These are phyloP conservation scores for Heliconius ismenius DNA, from an alignment of 2,888 invertebrate genomes.

Conservation along the genomic window DNA sequence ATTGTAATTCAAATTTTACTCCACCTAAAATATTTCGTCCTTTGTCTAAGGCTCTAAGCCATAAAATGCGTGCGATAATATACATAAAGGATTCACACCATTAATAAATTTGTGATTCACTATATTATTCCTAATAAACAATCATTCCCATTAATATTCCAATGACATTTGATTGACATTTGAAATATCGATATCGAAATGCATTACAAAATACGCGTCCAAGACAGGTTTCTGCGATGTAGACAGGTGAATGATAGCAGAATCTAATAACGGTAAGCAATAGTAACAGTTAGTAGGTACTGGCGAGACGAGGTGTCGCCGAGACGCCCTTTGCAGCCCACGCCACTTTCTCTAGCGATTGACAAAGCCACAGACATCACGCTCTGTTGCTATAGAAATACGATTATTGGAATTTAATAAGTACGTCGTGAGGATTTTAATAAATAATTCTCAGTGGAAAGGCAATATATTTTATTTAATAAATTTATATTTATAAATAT, in stretches of 20 bases:
- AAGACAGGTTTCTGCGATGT: conserved; percentile 26
- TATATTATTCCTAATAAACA: no score
- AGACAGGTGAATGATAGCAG: conserved; percentile 47
- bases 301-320: conserved; percentile 72
- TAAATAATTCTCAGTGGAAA: neutral
- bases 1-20: no score
- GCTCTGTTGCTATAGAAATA: conserved; percentile 24
- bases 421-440: neutral
- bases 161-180: conserved; percentile 6
- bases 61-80: no score
- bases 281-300: conserved; percentile 43
- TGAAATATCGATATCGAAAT: conserved; percentile 3
- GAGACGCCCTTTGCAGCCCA: conserved; percentile 45
- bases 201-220: conserved; percentile 6
- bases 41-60: no score
- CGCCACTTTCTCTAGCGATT: conserved; percentile 37
- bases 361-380: conserved; percentile 22
- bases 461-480: neutral
- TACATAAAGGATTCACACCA: no score
- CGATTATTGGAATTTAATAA: conserved; percentile 25
- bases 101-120: no score
- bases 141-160: neutral
- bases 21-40: no score
- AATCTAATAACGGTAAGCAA: conserved; percentile 46
- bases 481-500: no score